Percentiles rank a stretch among this genome's conserved stretches.
Conservation (phyloP, 2,888 invertebrate genomes). For the Candidula unifasciata region DNA sequence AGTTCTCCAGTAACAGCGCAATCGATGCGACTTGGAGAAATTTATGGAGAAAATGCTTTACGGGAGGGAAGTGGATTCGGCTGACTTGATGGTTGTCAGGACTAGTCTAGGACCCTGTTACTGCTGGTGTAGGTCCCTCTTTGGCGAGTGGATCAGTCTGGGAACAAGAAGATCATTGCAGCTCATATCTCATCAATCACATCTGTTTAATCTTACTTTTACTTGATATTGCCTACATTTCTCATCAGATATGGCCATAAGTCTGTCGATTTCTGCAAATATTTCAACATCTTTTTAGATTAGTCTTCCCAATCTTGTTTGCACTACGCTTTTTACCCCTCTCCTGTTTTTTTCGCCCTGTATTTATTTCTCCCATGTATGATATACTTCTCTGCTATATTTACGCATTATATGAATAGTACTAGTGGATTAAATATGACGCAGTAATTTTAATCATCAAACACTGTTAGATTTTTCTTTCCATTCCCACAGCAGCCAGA, state of each 20-base stretch:
- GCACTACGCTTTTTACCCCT: too few relatives aligned
- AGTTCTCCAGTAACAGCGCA: constrained; percentile 28
- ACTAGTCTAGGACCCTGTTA: neutral
- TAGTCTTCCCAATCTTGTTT: too few relatives aligned
- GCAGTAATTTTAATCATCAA: too few relatives aligned
- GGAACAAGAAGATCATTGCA: neutral
- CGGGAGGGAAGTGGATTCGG: neutral
- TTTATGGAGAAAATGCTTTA: constrained; percentile 25
- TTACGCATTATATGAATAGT: too few relatives aligned
- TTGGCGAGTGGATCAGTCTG: neutral
- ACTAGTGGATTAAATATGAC: too few relatives aligned
- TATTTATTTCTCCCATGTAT: too few relatives aligned
- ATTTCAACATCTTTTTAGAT: too few relatives aligned
- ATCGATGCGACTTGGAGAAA: constrained; percentile 29
- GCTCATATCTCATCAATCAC: constrained; percentile 14
- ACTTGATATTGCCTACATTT: neutral
- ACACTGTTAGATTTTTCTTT: too few relatives aligned
- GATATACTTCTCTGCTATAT: too few relatives aligned
- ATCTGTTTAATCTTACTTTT: constrained; percentile 1
- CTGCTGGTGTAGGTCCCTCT: neutral
- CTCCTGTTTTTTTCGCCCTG: too few relatives aligned
- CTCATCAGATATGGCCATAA: neutral
- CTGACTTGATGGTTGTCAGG: neutral
- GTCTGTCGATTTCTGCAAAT: neutral
- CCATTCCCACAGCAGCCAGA: too few relatives aligned